A percentile compares a stretch with the other conserved stretches of the same genome.
Conservation (phyloP, 2,113 vertebrate species). For the Gadus chalcogrammus region DNA sequence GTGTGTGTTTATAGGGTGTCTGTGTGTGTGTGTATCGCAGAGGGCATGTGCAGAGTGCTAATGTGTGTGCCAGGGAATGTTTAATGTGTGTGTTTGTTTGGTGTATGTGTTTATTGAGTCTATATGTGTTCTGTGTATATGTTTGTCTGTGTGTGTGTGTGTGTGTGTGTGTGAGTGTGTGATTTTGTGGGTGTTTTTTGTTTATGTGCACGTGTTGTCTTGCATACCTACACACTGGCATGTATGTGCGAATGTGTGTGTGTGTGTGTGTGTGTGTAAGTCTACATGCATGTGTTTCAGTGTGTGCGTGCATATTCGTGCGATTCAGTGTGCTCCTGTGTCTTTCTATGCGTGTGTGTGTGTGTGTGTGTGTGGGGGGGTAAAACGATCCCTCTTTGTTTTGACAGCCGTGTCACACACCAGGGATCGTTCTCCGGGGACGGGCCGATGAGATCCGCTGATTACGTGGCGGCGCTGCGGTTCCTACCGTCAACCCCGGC, state of each 20-base stretch:
- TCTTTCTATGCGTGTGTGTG: neutral
- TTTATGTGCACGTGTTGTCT: too few species aligned
- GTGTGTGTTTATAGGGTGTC: neutral
- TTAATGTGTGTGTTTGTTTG: too few species aligned
- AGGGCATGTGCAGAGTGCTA: too few species aligned
- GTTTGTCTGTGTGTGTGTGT: neutral
- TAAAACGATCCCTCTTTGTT: slow-evolving; percentile 68
- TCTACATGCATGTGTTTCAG: slow-evolving; percentile 2
- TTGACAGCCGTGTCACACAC: slow-evolving; percentile 68
- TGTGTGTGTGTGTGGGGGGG: slow-evolving; percentile 27
- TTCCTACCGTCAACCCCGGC: slow-evolving; percentile 62
- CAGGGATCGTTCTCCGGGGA: slow-evolving; percentile 65
- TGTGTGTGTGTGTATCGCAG: too few species aligned
- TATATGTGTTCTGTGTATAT: neutral
- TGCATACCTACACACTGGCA: too few species aligned
- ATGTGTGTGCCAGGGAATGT: too few species aligned
- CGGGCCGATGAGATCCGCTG: slow-evolving; percentile 48
- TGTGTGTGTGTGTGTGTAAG: neutral
- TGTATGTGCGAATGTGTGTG: too few species aligned
- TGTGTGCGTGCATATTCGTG: slow-evolving; percentile 3
- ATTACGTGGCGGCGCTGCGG: slow-evolving; percentile 53
- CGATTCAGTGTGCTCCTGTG: slow-evolving; percentile 1
- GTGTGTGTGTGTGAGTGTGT: neutral
- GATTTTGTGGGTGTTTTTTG: too few species aligned
- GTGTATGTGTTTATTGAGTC: too few species aligned